Percentiles rank a stretch among this genome's conserved stretches.
phyloP scores from a whole-genome alignment of 2,888 invertebrate species.

The Drosophila niveifrons region DNA sequence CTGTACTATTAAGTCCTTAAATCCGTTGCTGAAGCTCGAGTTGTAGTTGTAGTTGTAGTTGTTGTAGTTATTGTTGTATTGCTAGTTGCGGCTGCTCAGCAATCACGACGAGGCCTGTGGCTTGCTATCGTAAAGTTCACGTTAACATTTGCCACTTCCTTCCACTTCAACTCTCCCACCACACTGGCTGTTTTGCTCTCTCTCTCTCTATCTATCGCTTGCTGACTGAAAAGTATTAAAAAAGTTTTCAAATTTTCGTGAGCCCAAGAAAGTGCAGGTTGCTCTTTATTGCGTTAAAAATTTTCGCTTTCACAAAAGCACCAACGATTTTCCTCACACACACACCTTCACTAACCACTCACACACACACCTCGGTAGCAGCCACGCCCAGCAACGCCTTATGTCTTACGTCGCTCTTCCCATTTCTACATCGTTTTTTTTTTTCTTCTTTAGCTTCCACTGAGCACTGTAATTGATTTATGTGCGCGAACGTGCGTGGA shows the following conservation, averaged over 20 bases:
- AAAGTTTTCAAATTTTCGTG: constrained; percentile 71
- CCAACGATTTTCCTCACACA: constrained; percentile 38
- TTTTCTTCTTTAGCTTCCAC: constrained; percentile 12
- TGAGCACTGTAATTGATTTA: constrained; percentile 76
- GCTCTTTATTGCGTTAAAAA: constrained; percentile 73
- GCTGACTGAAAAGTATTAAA: constrained; percentile 57
- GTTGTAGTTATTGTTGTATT: not conserved
- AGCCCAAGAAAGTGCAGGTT: constrained; percentile 67
- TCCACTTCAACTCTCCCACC: constrained; percentile 12
- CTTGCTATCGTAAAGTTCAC: constrained; percentile 36
- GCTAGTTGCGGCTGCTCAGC: constrained; percentile 6
- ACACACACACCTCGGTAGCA: constrained; percentile 27
- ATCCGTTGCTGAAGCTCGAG: not conserved
- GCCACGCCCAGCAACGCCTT: constrained; percentile 31
- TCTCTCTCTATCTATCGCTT: not conserved
- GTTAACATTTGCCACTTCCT: constrained; percentile 27
- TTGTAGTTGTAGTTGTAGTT: not conserved
- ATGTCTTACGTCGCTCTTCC: not conserved
- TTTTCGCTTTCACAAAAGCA: constrained; percentile 66
- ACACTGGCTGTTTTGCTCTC: not conserved
- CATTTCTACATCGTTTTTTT: constrained; percentile 7
- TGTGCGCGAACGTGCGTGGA: constrained; percentile 75
- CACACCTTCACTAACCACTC: constrained; percentile 12
- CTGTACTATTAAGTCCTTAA: constrained; percentile 21
- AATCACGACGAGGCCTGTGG: constrained; percentile 37